Evolutionary conservation across 1,140 invertebrate species (phyloP).

Genomic region (Drosophila ogumai): DNA sequence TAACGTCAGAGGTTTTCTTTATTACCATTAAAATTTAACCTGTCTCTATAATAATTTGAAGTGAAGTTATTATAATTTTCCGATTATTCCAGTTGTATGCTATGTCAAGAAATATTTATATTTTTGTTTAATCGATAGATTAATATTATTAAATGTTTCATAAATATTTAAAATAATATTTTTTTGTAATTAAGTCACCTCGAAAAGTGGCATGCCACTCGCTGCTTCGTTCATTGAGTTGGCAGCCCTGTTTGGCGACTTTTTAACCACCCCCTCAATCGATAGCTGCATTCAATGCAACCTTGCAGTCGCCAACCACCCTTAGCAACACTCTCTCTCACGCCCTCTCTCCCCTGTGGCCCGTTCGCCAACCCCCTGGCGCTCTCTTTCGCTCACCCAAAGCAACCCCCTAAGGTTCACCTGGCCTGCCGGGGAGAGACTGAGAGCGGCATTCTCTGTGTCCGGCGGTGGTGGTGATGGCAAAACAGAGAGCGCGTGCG

Average conservation of each 20-base stretch:
- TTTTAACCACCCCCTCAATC: conserved; percentile 28
- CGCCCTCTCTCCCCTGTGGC: conserved; percentile 6
- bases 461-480: conserved; percentile 25
- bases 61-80: too few species aligned
- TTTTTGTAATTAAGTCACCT: background rate
- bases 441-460: background rate
- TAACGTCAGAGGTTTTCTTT: too few species aligned
- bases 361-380: conserved; percentile 14
- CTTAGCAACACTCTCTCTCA: conserved; percentile 23
- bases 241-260: conserved; percentile 49
- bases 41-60: too few species aligned
- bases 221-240: conserved; percentile 8
- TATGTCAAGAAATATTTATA: background rate
- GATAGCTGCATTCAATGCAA: conserved; percentile 70
- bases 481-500: conserved; percentile 64
- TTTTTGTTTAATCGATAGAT: background rate
- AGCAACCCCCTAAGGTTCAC: conserved; percentile 12
- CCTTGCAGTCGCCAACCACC: conserved; percentile 62
- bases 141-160: background rate
- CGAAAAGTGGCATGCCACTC: background rate
- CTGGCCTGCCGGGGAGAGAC: conserved; percentile 15
- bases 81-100: too few species aligned
- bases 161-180: background rate
- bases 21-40: too few species aligned
- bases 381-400: background rate